A percentile compares a stretch with the other conserved stretches of the same genome.
Conservation (phyloP, 2,113 vertebrate species). For the Gymnorhina tibicen region DNA sequence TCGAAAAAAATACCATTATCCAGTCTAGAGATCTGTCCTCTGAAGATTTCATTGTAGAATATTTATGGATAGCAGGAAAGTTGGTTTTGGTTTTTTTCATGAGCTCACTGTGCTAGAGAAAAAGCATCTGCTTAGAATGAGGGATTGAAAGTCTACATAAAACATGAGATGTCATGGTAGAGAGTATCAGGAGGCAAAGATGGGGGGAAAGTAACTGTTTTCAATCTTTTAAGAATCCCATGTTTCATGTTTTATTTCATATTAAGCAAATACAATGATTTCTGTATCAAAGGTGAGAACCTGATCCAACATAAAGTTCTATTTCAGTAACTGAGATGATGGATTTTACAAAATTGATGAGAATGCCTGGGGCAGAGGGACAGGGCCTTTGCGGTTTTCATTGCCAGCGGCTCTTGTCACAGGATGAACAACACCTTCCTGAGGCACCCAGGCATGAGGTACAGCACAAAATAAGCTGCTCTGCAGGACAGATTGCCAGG, state of each 20-base stretch:
- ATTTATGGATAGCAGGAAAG: neutral
- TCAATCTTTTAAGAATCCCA: neutral
- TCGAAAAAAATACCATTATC: neutral
- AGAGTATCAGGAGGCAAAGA: neutral
- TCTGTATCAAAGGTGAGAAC: neutral
- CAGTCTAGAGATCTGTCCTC: neutral
- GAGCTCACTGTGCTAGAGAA: neutral
- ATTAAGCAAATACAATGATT: neutral
- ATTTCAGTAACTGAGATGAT: neutral
- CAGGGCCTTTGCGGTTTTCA: neutral
- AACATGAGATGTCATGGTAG: neutral
- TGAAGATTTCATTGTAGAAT: neutral
- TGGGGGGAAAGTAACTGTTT: neutral
- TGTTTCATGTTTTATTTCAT: neutral
- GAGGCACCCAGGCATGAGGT: neutral
- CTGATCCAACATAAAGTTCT: neutral
- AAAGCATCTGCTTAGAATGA: neutral
- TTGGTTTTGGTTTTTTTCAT: neutral
- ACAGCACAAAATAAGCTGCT: neutral
- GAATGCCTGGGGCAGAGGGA: neutral
- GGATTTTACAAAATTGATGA: neutral
- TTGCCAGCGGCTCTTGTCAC: neutral
- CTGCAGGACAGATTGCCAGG: neutral
- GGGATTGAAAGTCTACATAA: neutral
- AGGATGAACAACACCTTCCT: neutral